Base-by-base conservation (phyloP, 2,797 vertebrate species). In the Bradypodion pumilum region DNA sequence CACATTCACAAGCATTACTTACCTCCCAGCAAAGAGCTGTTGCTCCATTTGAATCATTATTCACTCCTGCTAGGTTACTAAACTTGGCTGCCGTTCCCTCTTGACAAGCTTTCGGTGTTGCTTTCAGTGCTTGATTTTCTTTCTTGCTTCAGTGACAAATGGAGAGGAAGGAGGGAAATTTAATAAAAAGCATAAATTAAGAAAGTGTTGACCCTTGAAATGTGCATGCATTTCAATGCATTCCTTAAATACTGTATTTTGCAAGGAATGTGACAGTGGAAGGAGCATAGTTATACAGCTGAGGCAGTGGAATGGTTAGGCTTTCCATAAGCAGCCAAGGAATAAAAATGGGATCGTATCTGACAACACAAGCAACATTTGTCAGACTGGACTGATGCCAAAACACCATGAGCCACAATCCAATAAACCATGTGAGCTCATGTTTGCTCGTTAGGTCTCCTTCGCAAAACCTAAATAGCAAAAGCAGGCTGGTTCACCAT, bases 21-120 rank as follows among this genome's bases (percentile, higher is more conserved):
- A 98, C 98, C 97, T 97, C 95, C 94, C 94, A 93, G 84, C 60
- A 65, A 92, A 90, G 85, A 84, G 63, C 91, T 82, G 91, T 75
- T 85, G 86, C 68, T 84, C 78, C 79, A 73, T 88, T 90, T 77
- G 94, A 91, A 69, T 89, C 84, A n/a, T 88, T 87, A 89, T 93
- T 94, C 88, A 87, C 87, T 87, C 94, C 93, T 81, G 90, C 92
- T 92, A 94, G 90, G 83, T 94, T 93, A 75, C 92, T 85, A 78
- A 92, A 94, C 88, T 95, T 94, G 84, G 94, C 85, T 75, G 69
- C 65, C 0, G 83, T 91, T 88, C 95, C 96, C 89, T 96, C 96
- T 93, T 95, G 95, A 90, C 89, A 91, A 92, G 95, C 94, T 85
- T 88, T 94, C 76, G 94, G 90, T 29, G 86, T 86, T 76, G 86